phyloP scores from a whole-genome alignment of 92 coral and sea anemone species.

The Palythoa grandiflora region DNA sequence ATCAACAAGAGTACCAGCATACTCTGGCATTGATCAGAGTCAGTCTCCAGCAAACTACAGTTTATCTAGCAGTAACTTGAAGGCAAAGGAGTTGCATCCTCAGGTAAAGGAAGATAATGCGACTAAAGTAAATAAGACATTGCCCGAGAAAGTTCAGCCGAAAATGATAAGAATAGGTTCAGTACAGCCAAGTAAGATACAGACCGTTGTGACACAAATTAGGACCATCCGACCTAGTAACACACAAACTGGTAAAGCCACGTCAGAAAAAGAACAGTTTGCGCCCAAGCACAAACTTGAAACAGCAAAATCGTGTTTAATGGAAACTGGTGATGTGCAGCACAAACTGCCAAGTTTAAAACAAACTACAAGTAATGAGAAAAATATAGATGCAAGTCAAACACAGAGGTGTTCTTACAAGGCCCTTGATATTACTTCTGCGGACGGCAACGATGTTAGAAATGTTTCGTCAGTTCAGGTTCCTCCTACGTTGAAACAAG shows the following conservation, averaged over 20 bases:
- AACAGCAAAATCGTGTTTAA: background rate
- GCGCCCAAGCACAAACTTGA: background rate
- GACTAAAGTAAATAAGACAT: background rate
- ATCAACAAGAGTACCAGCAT: slow-evolving; percentile 51
- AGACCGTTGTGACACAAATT: slow-evolving; percentile 1
- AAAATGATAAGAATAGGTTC: background rate
- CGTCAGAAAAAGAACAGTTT: background rate
- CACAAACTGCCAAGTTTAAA: background rate
- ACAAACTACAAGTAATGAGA: background rate
- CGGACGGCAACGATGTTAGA: background rate
- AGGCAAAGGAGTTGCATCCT: background rate
- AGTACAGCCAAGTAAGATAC: background rate
- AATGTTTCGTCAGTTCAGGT: slow-evolving; percentile 1
- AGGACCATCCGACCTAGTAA: background rate
- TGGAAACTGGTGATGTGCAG: background rate
- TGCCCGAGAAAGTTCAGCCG: background rate
- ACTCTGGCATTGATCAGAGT: slow-evolving; percentile 13
- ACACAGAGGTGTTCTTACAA: background rate
- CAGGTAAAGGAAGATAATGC: background rate
- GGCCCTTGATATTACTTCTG: background rate
- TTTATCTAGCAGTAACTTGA: background rate
- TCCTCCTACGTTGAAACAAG: background rate
- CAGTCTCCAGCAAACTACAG: background rate
- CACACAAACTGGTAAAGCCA: slow-evolving; percentile 4
- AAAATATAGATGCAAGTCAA: background rate